These are phyloP conservation scores for Ethmia dodecea DNA, from an alignment of 2,888 invertebrate genomes.

Conservation along the genomic window DNA sequence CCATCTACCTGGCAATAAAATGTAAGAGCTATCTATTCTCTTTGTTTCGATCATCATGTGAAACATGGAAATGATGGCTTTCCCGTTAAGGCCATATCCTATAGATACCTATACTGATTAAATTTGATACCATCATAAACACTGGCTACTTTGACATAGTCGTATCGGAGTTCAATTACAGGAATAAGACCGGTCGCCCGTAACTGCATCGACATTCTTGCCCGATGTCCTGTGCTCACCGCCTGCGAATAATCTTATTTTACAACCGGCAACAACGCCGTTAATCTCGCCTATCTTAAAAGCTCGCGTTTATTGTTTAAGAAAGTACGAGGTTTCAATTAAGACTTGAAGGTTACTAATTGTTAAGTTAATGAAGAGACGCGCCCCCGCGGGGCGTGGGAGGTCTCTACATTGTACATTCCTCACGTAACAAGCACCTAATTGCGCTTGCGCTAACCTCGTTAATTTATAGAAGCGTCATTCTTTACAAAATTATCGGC, in stretches of 20 bases:
- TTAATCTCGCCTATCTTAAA: slow-evolving; percentile 2
- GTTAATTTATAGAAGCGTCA: slow-evolving; percentile 33
- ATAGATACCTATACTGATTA: too few species aligned
- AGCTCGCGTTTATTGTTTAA: slow-evolving; percentile 6
- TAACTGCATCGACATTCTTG: slow-evolving; percentile 23
- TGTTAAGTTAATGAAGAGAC: slow-evolving; percentile 31
- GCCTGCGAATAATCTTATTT: slow-evolving; percentile 16
- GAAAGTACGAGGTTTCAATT: slow-evolving; percentile 15
- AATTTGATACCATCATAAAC: slow-evolving; percentile 17
- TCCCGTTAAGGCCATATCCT: too few species aligned
- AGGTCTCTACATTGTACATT: slow-evolving; percentile 15
- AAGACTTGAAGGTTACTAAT: slow-evolving; percentile 26
- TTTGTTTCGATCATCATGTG: too few species aligned
- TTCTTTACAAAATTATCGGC: slow-evolving; percentile 27
- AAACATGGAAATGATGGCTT: too few species aligned
- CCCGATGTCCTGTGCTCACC: slow-evolving; percentile 19
- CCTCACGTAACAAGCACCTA: slow-evolving; percentile 26
- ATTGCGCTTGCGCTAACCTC: slow-evolving; percentile 41
- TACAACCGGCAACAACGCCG: not conserved
- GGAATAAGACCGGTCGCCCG: slow-evolving; percentile 21
- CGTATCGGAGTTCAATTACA: slow-evolving; percentile 18
- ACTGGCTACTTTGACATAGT: too few species aligned
- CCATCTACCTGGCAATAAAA: too few species aligned
- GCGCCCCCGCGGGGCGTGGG: not conserved
- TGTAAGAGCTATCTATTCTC: too few species aligned